Base-by-base conservation (phyloP, 1,140 invertebrate genomes). In the Triops longicaudatus region DNA sequence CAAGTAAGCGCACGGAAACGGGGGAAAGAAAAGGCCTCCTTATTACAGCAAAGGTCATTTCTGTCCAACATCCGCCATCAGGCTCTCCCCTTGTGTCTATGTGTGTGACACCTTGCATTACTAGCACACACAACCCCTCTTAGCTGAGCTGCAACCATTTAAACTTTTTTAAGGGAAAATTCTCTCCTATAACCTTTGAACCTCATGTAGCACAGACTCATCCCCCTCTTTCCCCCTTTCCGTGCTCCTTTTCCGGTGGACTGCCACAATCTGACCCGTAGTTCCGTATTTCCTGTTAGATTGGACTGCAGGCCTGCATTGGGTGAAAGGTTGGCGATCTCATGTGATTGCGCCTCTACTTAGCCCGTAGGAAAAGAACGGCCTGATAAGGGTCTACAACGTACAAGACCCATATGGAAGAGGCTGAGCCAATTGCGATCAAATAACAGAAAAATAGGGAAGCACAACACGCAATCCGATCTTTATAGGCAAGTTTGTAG, bases 41-140 rank as follows among this genome's bases (percentile, higher is more conserved):
- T 63, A 17, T 63, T 63, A 63, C 50, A 63, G 50, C n/a, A 63
- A 22, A 63, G 50, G 50, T 63, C 50, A 63, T 63, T 63, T 63
- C 50, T 63, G 50, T 63, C 14, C n/a, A 63, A 63, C 50, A 63
- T 63, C 50, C 50, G 50, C 50, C 50, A 63, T 22, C 50, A 63
- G 50, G 14, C 22, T 63, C 22, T 22, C 50, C n/a, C 50, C 22
- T 7, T 7, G 2, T 7, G 31, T 7, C 31, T 37, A 37, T 37
- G 2, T 63, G 50, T 63, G 3, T 63, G 50, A 63, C 50, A 63
- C 50, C 50, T 63, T 63, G 50, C 50, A 63, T 63, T 22, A 22
- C n/a, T 37, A 7, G 50, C 17, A 63, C 22, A 63, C 17, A 63
- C 22, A 63, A 63, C 50, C 50, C 50, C 44, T 22, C 50, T 63